Conservation (phyloP, 2,888 invertebrate species). For the Sclerodermus sp. region DNA sequence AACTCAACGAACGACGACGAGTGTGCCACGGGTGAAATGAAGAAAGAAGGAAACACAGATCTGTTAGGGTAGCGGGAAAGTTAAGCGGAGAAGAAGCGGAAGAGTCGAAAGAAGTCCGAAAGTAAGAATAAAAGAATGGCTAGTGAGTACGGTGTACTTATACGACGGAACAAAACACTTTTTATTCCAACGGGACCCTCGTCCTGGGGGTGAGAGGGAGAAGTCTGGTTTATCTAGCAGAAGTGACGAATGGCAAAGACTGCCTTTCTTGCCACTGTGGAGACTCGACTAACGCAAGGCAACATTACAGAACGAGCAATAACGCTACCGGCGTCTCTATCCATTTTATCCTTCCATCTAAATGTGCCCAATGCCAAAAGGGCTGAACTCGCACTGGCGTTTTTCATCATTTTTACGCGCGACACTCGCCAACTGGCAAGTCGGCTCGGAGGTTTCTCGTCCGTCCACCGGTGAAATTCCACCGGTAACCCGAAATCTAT, state of each 20-base stretch:
- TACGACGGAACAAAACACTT: conserved; percentile 34
- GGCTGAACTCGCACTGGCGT: no score
- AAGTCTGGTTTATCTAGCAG: conserved; percentile 44
- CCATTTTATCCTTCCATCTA: no score
- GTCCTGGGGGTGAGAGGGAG: conserved; percentile 23
- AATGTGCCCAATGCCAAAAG: no score
- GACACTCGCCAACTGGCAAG: no score
- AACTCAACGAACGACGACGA: no score
- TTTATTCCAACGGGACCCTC: conserved; percentile 24
- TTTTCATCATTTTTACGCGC: no score
- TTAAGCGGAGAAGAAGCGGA: not conserved
- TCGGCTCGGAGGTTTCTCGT: no score
- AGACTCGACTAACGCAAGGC: no score
- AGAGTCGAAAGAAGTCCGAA: conserved; percentile 7
- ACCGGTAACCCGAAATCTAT: no score
- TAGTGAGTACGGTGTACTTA: conserved; percentile 8
- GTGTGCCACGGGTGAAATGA: not conserved
- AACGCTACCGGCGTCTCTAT: no score
- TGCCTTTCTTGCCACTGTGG: not conserved
- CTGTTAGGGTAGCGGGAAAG: conserved; percentile 1
- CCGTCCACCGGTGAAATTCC: no score
- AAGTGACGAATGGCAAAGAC: conserved; percentile 46
- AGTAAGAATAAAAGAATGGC: conserved; percentile 11
- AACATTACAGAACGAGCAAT: no score
- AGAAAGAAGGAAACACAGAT: conserved; percentile 8